A percentile compares a stretch with the other conserved stretches of the same genome.
Conservation (phyloP, 2,113 vertebrate species). For the Neoarius graeffei region DNA sequence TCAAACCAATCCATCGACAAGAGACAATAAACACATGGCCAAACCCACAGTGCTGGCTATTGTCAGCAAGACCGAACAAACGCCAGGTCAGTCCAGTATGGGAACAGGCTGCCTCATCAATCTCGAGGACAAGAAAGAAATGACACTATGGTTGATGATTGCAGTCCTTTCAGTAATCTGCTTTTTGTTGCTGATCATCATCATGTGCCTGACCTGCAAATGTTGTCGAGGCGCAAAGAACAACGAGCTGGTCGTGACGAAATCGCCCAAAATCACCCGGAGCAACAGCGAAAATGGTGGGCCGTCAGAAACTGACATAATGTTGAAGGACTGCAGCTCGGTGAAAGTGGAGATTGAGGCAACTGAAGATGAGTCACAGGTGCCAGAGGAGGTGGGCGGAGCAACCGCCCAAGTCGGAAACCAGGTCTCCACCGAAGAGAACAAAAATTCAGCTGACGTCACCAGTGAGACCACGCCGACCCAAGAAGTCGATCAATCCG, state of each 20-base stretch:
- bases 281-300: not conserved
- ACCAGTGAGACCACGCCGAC: not conserved
- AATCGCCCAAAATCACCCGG: not conserved
- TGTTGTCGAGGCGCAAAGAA: not conserved
- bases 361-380: not conserved
- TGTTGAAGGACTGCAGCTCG: slow-evolving; percentile 19
- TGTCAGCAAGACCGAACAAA: no score
- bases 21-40: fast-evolving
- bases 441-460: not conserved
- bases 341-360: slow-evolving; percentile 8
- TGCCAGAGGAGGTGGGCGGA: not conserved
- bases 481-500: not conserved
- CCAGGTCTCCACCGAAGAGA: not conserved
- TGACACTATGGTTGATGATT: not conserved
- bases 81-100: not conserved
- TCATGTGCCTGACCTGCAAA: not conserved
- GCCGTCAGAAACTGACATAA: slow-evolving; percentile 15
- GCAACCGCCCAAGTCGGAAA: not conserved
- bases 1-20: not conserved
- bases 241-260: not conserved
- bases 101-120: not conserved
- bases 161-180: not conserved
- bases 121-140: not conserved
- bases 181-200: slow-evolving; percentile 5
- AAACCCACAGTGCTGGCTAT: not conserved